Evolutionary conservation across 2,113 vertebrate species (phyloP).

Genomic region (Coturnix japonica): DNA sequence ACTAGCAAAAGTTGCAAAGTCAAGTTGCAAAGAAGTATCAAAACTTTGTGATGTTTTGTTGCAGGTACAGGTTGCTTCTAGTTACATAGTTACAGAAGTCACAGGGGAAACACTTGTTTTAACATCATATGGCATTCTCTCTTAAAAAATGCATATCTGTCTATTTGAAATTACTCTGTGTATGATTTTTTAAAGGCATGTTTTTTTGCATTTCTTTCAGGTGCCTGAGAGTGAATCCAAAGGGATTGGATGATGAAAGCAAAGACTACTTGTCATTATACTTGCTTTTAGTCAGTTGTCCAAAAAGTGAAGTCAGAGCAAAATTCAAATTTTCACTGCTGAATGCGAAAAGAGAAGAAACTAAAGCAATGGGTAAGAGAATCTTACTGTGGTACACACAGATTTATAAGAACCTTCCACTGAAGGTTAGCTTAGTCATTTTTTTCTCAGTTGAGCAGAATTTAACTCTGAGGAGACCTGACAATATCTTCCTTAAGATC

Average conservation of each 20-base stretch:
- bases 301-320: constrained; percentile 99
- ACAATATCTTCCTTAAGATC: neutral
- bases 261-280: constrained; percentile 98
- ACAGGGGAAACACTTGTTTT: neutral
- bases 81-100: neutral
- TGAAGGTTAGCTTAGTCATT: neutral
- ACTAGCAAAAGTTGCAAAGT: neutral
- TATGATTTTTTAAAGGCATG: constrained; percentile 10
- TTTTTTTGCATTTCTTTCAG: constrained; percentile 74
- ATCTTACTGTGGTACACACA: neutral
- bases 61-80: neutral
- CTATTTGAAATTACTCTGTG: neutral
- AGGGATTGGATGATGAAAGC: constrained; percentile 98
- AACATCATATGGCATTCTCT: neutral
- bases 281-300: constrained; percentile 98
- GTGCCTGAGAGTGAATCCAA: constrained; percentile 98
- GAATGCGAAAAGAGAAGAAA: constrained; percentile 98
- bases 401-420: constrained; percentile 6
- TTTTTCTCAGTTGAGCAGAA: neutral
- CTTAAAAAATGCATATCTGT: neutral
- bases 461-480: neutral
- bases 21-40: neutral
- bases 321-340: constrained; percentile 99
- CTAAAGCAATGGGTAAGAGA: constrained; percentile 97
- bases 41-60: neutral